Evolutionary conservation across 2,888 invertebrate genomes (phyloP).

Genomic region (Drosophila melanosoma): DNA sequence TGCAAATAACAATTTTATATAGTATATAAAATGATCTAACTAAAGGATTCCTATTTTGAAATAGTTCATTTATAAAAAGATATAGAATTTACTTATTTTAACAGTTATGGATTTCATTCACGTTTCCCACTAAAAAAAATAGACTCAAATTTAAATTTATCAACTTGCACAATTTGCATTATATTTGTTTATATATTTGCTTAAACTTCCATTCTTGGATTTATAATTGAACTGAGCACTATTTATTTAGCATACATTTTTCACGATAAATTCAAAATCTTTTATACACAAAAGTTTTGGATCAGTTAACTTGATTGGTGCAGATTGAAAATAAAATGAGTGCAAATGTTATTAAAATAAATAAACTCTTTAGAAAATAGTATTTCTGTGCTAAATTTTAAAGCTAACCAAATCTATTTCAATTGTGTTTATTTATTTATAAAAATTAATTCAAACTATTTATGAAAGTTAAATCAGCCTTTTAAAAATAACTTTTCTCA

Average conservation of each 20-base stretch:
- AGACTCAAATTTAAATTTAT: accelerated
- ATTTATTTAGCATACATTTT: neutral
- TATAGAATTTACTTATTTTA: neutral
- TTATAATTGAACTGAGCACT: neutral
- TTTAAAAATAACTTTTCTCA: too few species aligned
- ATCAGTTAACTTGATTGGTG: neutral
- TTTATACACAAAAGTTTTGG: neutral
- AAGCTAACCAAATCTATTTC: neutral
- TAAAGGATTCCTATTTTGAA: neutral
- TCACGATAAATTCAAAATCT: neutral
- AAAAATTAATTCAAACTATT: neutral
- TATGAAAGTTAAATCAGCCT: neutral
- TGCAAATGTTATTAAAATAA: neutral
- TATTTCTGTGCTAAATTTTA: too few species aligned
- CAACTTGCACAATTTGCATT: neutral
- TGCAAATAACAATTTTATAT: neutral
- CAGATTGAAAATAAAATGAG: neutral
- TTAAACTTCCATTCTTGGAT: neutral
- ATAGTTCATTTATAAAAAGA: neutral
- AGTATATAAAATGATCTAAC: neutral
- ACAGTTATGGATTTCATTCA: neutral
- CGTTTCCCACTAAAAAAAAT: neutral
- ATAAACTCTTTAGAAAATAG: neutral
- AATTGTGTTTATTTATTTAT: neutral
- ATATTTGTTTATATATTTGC: neutral